Evolutionary conservation across 2,888 invertebrate genomes (phyloP).

Genomic region (Cephalotes varians): DNA sequence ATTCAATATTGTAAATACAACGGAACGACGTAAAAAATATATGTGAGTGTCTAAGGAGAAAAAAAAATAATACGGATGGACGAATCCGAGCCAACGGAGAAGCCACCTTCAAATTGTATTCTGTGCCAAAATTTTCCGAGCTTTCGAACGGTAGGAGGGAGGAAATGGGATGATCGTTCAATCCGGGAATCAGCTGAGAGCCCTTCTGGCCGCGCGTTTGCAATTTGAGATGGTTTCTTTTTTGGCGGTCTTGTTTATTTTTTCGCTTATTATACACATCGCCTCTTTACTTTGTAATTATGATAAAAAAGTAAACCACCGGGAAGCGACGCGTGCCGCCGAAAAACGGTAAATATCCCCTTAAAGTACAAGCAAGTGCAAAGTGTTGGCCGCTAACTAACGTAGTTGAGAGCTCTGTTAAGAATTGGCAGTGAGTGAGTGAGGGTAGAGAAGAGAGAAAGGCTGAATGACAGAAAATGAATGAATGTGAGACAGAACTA

Average conservation of each 20-base stretch:
- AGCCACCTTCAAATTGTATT: constrained; percentile 79
- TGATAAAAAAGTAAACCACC: constrained; percentile 64
- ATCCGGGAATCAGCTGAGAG: background rate
- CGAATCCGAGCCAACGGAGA: constrained; percentile 77
- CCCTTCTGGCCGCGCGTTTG: constrained; percentile 1
- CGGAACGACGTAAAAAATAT: constrained; percentile 78
- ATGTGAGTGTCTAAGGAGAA: constrained; percentile 80
- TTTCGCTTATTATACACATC: constrained; percentile 72
- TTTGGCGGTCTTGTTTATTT: constrained; percentile 82
- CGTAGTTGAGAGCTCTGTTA: constrained; percentile 70
- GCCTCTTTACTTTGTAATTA: constrained; percentile 73
- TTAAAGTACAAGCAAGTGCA: constrained; percentile 48
- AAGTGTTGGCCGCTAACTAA: constrained; percentile 69
- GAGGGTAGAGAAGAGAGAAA: constrained; percentile 29
- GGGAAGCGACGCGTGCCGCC: constrained; percentile 79
- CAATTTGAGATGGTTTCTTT: constrained; percentile 83
- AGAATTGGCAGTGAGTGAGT: constrained; percentile 60
- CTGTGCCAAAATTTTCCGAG: background rate
- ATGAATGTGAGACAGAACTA: constrained; percentile 47
- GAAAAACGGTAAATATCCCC: constrained; percentile 80
- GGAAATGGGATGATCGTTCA: background rate
- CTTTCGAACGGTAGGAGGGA: background rate
- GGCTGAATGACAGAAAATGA: constrained; percentile 41
- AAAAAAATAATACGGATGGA: constrained; percentile 64
- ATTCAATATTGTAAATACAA: constrained; percentile 80